Evolutionary conservation across 2,797 vertebrate species (phyloP).

Genomic region (Myiotriccus ornatus): DNA sequence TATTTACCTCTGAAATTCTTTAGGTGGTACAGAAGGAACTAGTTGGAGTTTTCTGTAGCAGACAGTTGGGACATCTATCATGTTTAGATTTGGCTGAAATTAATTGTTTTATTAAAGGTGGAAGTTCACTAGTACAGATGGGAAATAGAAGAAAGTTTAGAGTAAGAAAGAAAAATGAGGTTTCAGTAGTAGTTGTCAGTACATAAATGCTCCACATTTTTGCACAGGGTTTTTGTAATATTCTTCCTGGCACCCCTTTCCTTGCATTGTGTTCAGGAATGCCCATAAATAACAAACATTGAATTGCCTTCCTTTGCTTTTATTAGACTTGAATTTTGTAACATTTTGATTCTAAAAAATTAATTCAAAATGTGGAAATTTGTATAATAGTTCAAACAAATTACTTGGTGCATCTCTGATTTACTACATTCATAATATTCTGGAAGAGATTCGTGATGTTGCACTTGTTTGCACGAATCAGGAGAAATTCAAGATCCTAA

Average conservation of each 20-base stretch:
- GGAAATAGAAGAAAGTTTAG: not conserved
- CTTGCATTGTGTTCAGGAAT: not conserved
- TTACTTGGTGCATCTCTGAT: not conserved
- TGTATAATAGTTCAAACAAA: not conserved
- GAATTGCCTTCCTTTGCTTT: not conserved
- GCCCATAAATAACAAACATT: not conserved
- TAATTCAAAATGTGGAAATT: not conserved
- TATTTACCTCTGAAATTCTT: not conserved
- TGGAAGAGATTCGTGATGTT: not conserved
- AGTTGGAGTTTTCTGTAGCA: not conserved
- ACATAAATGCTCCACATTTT: not conserved
- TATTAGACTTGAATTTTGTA: not conserved
- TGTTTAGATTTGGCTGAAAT: not conserved
- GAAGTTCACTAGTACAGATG: not conserved
- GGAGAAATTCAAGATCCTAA: not conserved
- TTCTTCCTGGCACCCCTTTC: not conserved
- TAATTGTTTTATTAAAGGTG: not conserved
- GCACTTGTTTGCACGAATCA: not conserved
- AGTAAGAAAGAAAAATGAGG: not conserved
- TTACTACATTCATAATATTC: not conserved
- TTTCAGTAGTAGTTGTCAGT: not conserved
- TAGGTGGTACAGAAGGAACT: not conserved
- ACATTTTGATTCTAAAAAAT: not conserved
- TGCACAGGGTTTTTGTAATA: not conserved
- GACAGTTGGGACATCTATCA: not conserved